Evolutionary conservation across 2,888 invertebrate species (phyloP).

Genomic region (Aelia acuminata): DNA sequence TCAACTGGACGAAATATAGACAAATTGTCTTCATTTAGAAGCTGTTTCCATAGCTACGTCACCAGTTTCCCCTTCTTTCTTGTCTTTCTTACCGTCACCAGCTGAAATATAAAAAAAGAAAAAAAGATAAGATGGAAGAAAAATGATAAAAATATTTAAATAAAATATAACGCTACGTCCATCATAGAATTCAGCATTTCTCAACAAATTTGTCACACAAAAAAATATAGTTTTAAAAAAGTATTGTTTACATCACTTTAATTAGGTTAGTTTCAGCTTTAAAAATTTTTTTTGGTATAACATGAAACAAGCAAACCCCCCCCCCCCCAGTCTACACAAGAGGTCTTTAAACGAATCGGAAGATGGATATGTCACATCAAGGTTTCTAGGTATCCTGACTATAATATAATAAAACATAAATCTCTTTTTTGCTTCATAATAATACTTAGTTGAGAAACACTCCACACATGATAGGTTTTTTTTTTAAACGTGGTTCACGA

Average conservation of each 20-base stretch:
- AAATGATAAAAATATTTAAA: background rate
- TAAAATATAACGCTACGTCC: background rate
- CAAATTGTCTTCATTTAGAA: background rate
- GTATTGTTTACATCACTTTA: too few species aligned
- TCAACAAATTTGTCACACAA: slow-evolving; percentile 11
- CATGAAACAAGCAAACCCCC: too few species aligned
- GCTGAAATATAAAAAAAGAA: slow-evolving; percentile 68
- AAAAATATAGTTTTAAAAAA: background rate
- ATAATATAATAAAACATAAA: too few species aligned
- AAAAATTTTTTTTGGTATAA: too few species aligned
- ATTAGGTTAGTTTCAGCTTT: too few species aligned
- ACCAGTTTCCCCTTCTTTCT: slow-evolving; percentile 70
- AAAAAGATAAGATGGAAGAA: background rate
- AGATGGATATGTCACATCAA: too few species aligned
- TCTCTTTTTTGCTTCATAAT: too few species aligned
- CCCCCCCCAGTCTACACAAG: too few species aligned
- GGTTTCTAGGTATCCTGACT: too few species aligned
- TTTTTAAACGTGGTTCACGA: background rate
- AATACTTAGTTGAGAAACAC: background rate
- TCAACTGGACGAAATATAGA: slow-evolving; percentile 21
- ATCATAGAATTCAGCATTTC: background rate
- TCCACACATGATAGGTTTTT: background rate
- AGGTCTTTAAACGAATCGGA: too few species aligned
- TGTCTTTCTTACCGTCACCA: slow-evolving; percentile 74
- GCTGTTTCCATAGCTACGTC: slow-evolving; percentile 30